A percentile compares a stretch with the other conserved stretches of the same genome.
Conservation (phyloP, 2,888 invertebrate species). For the Hirtodrosophila cameraria region DNA sequence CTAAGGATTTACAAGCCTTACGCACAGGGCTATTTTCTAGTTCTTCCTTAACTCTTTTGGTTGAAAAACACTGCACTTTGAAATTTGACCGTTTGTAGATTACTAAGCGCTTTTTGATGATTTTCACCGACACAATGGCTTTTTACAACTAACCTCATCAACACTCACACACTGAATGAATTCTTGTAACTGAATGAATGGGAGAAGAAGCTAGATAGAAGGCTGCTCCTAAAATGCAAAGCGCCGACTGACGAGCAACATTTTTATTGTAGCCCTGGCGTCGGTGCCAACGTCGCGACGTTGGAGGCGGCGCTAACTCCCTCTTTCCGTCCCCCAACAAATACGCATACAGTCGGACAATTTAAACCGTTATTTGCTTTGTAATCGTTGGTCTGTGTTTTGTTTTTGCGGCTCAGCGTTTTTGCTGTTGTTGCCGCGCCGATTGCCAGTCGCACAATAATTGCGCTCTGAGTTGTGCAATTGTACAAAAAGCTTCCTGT, state of each 20-base stretch:
- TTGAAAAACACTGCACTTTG: slow-evolving; percentile 38
- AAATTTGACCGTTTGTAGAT: slow-evolving; percentile 17
- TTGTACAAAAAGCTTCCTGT: slow-evolving; percentile 75
- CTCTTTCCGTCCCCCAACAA: slow-evolving; percentile 1
- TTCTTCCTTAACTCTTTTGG: slow-evolving; percentile 14
- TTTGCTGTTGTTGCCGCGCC: slow-evolving; percentile 67
- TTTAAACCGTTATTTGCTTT: slow-evolving; percentile 53
- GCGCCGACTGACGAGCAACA: slow-evolving; percentile 27
- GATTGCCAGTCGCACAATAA: slow-evolving; percentile 73
- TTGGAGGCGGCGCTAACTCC: slow-evolving; percentile 27
- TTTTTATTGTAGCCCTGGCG: slow-evolving; percentile 51
- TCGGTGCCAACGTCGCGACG: slow-evolving; percentile 32
- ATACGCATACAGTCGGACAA: slow-evolving; percentile 15
- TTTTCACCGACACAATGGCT: slow-evolving; percentile 34
- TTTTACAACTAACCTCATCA: slow-evolving; percentile 72
- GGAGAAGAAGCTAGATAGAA: slow-evolving; percentile 34
- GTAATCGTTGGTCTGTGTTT: slow-evolving; percentile 50
- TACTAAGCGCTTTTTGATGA: slow-evolving; percentile 13
- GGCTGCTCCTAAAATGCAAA: slow-evolving; percentile 46
- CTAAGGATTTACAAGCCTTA: slow-evolving; percentile 10
- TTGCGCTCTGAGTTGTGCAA: slow-evolving; percentile 65
- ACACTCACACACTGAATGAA: slow-evolving; percentile 77
- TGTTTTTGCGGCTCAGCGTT: slow-evolving; percentile 54
- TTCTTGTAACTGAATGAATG: slow-evolving; percentile 64
- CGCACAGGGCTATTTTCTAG: neutral